Conservation (phyloP, 2,888 invertebrate species). For the Hydriomena furcata region DNA sequence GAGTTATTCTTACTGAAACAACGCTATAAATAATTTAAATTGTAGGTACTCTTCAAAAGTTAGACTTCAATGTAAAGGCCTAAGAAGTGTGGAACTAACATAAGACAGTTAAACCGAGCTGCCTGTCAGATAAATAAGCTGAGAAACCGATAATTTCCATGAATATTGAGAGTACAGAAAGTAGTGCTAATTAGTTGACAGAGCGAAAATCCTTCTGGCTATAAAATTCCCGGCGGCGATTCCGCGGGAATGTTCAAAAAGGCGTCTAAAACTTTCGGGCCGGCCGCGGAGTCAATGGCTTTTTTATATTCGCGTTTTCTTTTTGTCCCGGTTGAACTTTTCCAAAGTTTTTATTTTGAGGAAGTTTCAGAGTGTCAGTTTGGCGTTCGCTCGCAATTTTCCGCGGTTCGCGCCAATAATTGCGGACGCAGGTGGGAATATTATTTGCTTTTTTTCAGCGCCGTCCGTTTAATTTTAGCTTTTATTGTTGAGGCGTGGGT, state of each 20-base stretch:
- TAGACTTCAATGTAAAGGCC: too few species aligned
- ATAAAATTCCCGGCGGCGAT: conserved; percentile 60
- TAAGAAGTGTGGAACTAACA: too few species aligned
- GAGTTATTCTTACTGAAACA: too few species aligned
- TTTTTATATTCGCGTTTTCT: conserved; percentile 80
- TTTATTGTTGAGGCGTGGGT: conserved; percentile 38
- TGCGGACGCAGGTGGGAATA: conserved; percentile 77
- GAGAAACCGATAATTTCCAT: neutral
- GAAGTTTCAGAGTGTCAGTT: conserved; percentile 81
- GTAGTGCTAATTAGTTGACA: conserved; percentile 64
- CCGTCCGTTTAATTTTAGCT: conserved; percentile 33
- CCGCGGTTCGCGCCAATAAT: conserved; percentile 79
- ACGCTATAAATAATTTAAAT: too few species aligned
- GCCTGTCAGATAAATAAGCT: neutral
- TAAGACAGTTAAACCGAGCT: too few species aligned
- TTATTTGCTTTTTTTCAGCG: conserved; percentile 51
- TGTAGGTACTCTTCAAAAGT: too few species aligned
- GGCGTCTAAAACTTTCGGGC: conserved; percentile 72
- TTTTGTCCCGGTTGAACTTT: conserved; percentile 80
- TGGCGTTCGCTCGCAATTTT: conserved; percentile 78
- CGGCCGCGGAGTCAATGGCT: conserved; percentile 79
- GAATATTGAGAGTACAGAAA: conserved; percentile 2
- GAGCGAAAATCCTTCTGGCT: conserved; percentile 63
- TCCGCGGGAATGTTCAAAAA: conserved; percentile 72
- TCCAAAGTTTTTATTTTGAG: conserved; percentile 77